Base-by-base conservation (phyloP, 53 echinoderm and acorn worm species). In the Patiria pectinifera region DNA sequence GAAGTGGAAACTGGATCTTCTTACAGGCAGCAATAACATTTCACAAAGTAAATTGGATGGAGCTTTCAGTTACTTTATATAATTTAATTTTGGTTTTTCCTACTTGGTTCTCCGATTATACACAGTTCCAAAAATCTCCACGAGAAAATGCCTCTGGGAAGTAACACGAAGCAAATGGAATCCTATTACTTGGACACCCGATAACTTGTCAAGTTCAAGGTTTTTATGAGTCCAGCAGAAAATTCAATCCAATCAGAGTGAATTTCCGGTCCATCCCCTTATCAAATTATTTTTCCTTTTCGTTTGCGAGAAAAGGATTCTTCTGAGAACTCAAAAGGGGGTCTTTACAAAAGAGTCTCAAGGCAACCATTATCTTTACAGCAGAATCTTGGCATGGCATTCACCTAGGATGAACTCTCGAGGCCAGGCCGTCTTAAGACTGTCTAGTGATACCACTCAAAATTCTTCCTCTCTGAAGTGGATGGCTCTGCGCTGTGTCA, bases 401-500 rank as follows among this genome's bases (percentile, higher is more conserved):
- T 74, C 74, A 74, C 74, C 74, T 74, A 21, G 19, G 24, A 23
- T 74, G 74, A 74, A 74, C 74, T 74, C 74, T 74, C 4, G 74
- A 74, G 22, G 74, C 22, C 6, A 9, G n/a, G 22, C 74, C 24
- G 6, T 74, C 19, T 74, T 24, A 18, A 66, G 2, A 16, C 66
- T 16, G 14, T 69, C 45, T 86, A 86, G 75, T 75, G 48, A 19
- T 76, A 75, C 78, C 79, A 88, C 88, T 88, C 66, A 58, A 88
- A 59, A 88, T 88, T 88, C 88, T 78, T 88, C 18, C 9, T 11
- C 8, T 24, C 16, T 78, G 18, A 78, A 88, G 88, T 88, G 88
- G 88, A 88, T 12, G 43, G 62, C 61, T 21, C 88, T 88, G 88
- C 6, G 18, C 71, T 88, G 79, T 88, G 78, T 88, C 88, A 88